Conservation (phyloP, 2,113 vertebrate genomes). For the Aleadryas rufinucha region DNA sequence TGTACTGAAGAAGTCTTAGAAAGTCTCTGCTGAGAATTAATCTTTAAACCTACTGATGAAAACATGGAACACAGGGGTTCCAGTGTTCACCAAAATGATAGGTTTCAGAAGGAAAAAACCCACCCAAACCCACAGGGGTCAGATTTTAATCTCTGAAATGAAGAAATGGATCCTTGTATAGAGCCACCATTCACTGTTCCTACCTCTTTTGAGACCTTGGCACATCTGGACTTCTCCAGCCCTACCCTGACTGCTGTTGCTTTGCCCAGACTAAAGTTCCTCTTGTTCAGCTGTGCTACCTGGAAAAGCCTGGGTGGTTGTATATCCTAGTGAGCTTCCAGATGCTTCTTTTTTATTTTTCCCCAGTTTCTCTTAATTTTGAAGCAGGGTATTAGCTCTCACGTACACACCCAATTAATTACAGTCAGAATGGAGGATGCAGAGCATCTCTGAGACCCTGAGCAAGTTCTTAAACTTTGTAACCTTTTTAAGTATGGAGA, state of each 20-base stretch:
- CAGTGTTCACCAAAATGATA: conserved; percentile 79
- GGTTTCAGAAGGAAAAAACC: not conserved
- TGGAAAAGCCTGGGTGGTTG: not conserved
- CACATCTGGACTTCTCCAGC: not conserved
- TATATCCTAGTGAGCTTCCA: not conserved
- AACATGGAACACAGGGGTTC: conserved; percentile 84
- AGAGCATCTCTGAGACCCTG: not conserved
- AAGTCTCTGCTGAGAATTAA: not conserved
- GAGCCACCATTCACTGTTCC: not conserved
- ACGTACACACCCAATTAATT: not conserved
- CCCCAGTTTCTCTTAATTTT: not conserved
- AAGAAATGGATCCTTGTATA: not conserved
- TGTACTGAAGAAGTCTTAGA: not conserved
- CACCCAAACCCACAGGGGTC: not conserved
- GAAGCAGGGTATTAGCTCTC: not conserved
- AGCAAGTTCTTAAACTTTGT: not conserved
- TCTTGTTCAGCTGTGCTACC: not conserved
- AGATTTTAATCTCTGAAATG: conserved; percentile 11
- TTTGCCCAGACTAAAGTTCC: not conserved
- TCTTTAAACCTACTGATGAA: conserved; percentile 82
- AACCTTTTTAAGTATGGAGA: not conserved
- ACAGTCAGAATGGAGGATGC: not conserved
- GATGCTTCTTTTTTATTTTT: not conserved
- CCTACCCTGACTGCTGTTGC: not conserved
- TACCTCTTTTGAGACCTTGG: not conserved